Conservation (phyloP, 2,797 vertebrate genomes). For the Lepidocolaptes lacrymiger region DNA sequence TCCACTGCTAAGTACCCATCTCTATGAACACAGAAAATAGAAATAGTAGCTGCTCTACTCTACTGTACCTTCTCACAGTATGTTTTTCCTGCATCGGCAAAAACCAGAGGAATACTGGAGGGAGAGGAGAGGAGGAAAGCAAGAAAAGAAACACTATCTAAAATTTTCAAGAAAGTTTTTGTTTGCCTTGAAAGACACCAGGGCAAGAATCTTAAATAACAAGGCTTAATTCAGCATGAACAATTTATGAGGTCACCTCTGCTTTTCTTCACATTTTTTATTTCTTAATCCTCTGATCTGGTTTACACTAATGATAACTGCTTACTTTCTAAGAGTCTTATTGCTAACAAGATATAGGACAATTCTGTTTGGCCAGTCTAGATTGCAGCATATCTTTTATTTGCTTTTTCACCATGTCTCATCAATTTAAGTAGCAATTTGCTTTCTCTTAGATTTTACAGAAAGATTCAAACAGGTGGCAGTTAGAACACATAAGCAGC, state of each 20-base stretch:
- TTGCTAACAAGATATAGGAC: neutral
- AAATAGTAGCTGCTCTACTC: neutral
- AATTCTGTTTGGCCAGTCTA: neutral
- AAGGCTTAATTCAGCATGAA: neutral
- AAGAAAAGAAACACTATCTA: neutral
- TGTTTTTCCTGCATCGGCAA: neutral
- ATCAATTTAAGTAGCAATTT: neutral
- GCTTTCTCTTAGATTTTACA: neutral
- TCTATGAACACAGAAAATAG: neutral
- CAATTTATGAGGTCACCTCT: neutral
- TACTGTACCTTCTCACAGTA: neutral
- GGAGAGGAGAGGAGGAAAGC: rapidly evolving
- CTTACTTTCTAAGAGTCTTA: constrained; percentile 3
- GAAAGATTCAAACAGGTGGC: neutral
- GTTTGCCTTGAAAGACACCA: neutral
- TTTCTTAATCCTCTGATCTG: neutral
- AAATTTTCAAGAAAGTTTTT: neutral
- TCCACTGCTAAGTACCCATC: neutral
- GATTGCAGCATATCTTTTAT: neutral
- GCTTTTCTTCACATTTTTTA: neutral
- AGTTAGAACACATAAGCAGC: neutral
- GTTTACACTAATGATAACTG: neutral
- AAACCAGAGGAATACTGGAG: rapidly evolving
- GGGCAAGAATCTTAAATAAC: neutral
- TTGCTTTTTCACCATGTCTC: neutral